Percentiles rank a stretch among this genome's conserved stretches.
Conservation (phyloP, 2,797 vertebrate genomes). For the Leptatherina wallacei region DNA sequence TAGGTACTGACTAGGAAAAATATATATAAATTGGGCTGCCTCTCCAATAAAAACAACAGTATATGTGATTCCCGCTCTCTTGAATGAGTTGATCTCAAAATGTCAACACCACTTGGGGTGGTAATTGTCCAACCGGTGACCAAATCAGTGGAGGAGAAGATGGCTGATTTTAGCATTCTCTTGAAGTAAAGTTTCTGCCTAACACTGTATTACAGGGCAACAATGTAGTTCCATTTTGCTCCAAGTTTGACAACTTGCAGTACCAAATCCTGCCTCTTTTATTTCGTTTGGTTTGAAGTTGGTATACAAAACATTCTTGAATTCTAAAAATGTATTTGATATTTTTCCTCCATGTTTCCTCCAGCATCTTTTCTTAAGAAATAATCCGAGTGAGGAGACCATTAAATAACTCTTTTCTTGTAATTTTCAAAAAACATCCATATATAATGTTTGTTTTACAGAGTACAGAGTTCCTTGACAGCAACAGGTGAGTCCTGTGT, state of each 20-base stretch:
- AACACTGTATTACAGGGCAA: not conserved
- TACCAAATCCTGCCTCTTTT: not conserved
- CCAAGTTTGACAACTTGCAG: not conserved
- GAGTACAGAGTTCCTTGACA: not conserved
- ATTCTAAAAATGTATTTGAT: constrained; percentile 34
- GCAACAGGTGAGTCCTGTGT: constrained; percentile 8
- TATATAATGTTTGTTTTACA: constrained; percentile 10
- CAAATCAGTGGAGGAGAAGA: not conserved
- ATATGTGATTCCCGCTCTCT: not conserved
- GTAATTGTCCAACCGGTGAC: not conserved
- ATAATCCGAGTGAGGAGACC: constrained; percentile 25
- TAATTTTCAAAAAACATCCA: constrained; percentile 13
- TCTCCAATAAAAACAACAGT: not conserved
- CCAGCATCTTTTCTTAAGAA: constrained; percentile 18
- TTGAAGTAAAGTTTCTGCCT: not conserved
- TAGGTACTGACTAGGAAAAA: not conserved
- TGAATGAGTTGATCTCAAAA: not conserved
- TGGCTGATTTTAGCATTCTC: not conserved
- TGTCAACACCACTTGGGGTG: not conserved
- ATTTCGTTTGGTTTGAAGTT: constrained; percentile 3
- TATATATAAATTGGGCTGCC: not conserved
- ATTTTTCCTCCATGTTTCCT: not conserved
- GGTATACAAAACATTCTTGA: constrained; percentile 7
- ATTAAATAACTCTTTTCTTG: constrained; percentile 31
- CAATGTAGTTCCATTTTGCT: not conserved